phyloP scores from a whole-genome alignment of 2,113 vertebrate species.

The Seriola dumerili region DNA sequence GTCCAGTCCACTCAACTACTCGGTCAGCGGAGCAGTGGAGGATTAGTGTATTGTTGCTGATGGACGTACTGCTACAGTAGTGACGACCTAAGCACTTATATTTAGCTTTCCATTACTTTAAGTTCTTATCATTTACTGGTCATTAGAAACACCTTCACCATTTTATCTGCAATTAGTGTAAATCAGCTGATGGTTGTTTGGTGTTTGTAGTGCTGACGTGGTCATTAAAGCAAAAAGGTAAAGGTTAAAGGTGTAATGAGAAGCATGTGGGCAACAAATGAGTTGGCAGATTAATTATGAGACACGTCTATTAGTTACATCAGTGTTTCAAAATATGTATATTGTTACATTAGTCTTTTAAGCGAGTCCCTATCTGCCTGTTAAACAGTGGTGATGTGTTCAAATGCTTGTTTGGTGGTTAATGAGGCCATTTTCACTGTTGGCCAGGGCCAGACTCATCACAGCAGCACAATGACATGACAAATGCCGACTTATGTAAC shows the following conservation, averaged over 20 bases:
- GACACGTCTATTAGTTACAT: background rate
- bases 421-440: slow-evolving; percentile 55
- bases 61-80: too few species aligned
- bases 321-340: background rate
- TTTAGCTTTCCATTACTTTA: too few species aligned
- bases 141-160: too few species aligned
- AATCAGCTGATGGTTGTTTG: too few species aligned
- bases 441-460: slow-evolving; percentile 39
- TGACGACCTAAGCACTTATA: too few species aligned
- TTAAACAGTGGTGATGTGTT: slow-evolving; percentile 24
- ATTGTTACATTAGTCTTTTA: background rate
- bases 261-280: background rate
- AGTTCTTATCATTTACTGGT: too few species aligned
- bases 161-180: background rate
- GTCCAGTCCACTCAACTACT: too few species aligned
- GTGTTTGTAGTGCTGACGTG: too few species aligned
- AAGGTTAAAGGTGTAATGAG: background rate
- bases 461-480: slow-evolving; percentile 58
- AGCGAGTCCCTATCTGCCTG: background rate
- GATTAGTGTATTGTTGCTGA: too few species aligned
- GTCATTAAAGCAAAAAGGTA: background rate
- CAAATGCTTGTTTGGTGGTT: slow-evolving; percentile 38
- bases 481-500: slow-evolving; percentile 75
- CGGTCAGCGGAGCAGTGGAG: too few species aligned
- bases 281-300: background rate